Evolutionary conservation across 2,113 vertebrate genomes (phyloP), one percentile per base, ranked within the genome.

Genomic region (Promerops cafer): DNA sequence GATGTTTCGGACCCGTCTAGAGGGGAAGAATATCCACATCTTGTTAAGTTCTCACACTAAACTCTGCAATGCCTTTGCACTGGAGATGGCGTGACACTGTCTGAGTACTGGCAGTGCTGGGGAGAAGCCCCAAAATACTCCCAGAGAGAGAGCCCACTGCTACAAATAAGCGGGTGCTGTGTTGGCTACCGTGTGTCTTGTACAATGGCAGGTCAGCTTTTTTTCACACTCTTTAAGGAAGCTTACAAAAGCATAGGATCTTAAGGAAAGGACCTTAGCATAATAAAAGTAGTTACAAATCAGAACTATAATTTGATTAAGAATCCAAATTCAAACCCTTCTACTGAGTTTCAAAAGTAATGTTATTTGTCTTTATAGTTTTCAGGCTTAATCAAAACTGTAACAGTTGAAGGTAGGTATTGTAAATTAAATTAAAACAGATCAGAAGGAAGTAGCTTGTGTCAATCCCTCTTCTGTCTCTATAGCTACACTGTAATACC

Each of bases 1-100:
- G 92, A 98, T 96, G 72, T 98, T 98, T 35, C 97, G 96, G 28
- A 98, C 96, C 33, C 98, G 97, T 74, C 98, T 98, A 2, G 4
- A 16, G 88, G 20, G 89, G 53, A 69, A 81, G 30, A 64, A 89
- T 7, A 44, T 3, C 52, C 30, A 70, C 56, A 75, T 11, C 37
- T 42, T 7, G 70, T 85, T 42, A 40, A 27, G 20, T 39, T 59
- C 56, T 74, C 56, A 20, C 83, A 40, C 56, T 11, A 44, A 92
- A 49, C 50, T 77, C 70, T 31, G 16, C 47, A 6, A 3, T 47
- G 40, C 19, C 61, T 88, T 87, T 69, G 59, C 56, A 13, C 77
- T 54, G 86, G 30, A 50, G 27, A 47, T 15, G 31, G 31, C 13
- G 39, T 1, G 1, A 35, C 42, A 3, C 30, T 65, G 11, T 52